Conservation (phyloP, 2,888 invertebrate genomes). For the Tanytarsus gracilentus region DNA sequence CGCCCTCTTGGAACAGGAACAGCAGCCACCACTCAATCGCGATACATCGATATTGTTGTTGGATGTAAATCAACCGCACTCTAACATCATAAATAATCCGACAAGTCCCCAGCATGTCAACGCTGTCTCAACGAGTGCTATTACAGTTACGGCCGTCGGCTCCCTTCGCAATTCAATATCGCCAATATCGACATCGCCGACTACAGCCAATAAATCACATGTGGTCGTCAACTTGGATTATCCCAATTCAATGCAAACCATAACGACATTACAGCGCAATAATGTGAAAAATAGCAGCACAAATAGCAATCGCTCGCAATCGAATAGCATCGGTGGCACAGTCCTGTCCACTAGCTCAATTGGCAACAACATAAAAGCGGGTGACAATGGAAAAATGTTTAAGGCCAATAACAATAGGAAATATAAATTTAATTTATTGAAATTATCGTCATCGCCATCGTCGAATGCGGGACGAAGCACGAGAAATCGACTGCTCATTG, state of each 20-base stretch:
- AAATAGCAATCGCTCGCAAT: slow-evolving; percentile 16
- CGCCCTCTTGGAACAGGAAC: slow-evolving; percentile 10
- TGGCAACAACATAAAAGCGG: slow-evolving; percentile 18
- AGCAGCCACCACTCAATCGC: slow-evolving; percentile 2
- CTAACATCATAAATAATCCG: slow-evolving; percentile 23
- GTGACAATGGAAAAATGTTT: slow-evolving; percentile 22
- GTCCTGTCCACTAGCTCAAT: slow-evolving; percentile 13
- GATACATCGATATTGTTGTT: neutral
- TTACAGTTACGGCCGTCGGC: neutral
- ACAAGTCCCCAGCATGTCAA: slow-evolving; percentile 20
- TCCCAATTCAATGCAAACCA: slow-evolving; percentile 27
- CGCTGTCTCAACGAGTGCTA: no score
- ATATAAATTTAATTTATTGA: slow-evolving; percentile 29
- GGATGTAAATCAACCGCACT: slow-evolving; percentile 20
- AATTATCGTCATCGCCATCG: slow-evolving; percentile 10
- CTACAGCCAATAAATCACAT: slow-evolving; percentile 22
- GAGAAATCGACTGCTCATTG: slow-evolving; percentile 18
- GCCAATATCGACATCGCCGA: slow-evolving; percentile 19
- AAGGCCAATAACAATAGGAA: slow-evolving; percentile 21
- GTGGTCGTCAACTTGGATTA: slow-evolving; percentile 20
- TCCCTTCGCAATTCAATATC: slow-evolving; percentile 24
- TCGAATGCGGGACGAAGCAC: neutral
- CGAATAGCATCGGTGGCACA: neutral
- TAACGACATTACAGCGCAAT: slow-evolving; percentile 24
- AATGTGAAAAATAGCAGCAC: slow-evolving; percentile 25